Evolutionary conservation across 2,113 vertebrate genomes (phyloP), one percentile per base, ranked within the genome.

Genomic region (Dipodomys spectabilis): DNA sequence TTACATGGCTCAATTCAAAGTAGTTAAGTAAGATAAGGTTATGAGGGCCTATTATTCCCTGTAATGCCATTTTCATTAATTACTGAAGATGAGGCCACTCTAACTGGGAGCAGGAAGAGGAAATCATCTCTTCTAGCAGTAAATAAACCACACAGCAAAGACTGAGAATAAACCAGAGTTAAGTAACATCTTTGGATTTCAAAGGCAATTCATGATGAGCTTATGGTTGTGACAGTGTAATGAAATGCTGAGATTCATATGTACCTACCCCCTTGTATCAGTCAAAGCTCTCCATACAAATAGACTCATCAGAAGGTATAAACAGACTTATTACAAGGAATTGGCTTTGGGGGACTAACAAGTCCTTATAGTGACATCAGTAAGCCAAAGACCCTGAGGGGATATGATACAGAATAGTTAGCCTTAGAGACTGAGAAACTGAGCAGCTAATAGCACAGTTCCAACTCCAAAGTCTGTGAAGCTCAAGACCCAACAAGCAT

Each of bases 31-130:
- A 92, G 91, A 23, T 22, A 96, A 94, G 82, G 32, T 93, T 91
- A 93, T 86, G 65, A 95, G 92, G 28, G 67, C 32, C 94, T 27
- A 15, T 27, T 53, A n/a, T 82, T 74, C 44, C 67, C 39, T 71
- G 9, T 23, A 27, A 89, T 93, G 88, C 81, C 92, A 96, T 96
- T 96, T 73, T 92, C 82, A 95, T 85, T 97, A 88, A 91, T 97
- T 97, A 96, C 62, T 94, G 39, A 95, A 0, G 1, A 88, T 44
- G 80, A 71, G 2, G 74, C 8, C 88, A 49, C 25, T 60, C 18
- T 95, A 84, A 72, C 67, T 90, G 91, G 88, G 93, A 91, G 30
- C 69, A 83, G 82, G 68, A 91, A 69, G 57, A 88, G 78, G 78
- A 0, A 16, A 94, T 97, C 82, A 88, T 88, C 86, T 95, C 62